A percentile compares a stretch with the other conserved stretches of the same genome.
Evolutionary conservation across 1,140 invertebrate species (phyloP).

Genomic region (Protaetia brevitarsis): DNA sequence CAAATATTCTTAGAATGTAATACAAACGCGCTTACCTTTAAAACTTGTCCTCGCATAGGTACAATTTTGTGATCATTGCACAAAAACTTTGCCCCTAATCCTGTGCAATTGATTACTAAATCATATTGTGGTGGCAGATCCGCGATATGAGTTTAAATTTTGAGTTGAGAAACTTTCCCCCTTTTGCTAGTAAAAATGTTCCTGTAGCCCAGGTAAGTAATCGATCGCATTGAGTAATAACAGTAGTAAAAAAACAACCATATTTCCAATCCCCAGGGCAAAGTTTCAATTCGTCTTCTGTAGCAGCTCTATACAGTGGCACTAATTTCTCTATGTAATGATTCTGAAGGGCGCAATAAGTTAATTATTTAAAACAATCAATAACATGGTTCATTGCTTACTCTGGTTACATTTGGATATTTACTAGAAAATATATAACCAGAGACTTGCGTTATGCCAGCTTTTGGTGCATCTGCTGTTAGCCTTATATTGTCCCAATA

Average conservation of each 20-base stretch:
- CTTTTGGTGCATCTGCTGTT: conserved; percentile 57
- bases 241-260: conserved; percentile 74
- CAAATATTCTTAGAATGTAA: conserved; percentile 5
- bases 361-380: neutral
- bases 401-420: conserved; percentile 37
- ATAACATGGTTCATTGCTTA: neutral
- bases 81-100: conserved; percentile 74
- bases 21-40: conserved; percentile 59
- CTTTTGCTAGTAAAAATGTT: conserved; percentile 58
- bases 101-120: conserved; percentile 85
- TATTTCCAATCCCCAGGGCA: conserved; percentile 75
- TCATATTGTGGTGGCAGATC: conserved; percentile 63
- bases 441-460: conserved; percentile 70
- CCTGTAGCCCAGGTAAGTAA: conserved; percentile 77
- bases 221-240: conserved; percentile 67
- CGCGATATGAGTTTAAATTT: conserved; percentile 60
- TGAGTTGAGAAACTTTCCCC: conserved; percentile 56
- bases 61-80: conserved; percentile 73
- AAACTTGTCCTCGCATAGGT: conserved; percentile 85
- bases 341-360: conserved; percentile 56
- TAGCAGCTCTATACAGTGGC: conserved; percentile 68
- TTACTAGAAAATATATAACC: conserved; percentile 77
- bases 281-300: conserved; percentile 66
- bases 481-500: conserved; percentile 70
- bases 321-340: conserved; percentile 70